Base-by-base conservation (phyloP, 2,797 vertebrate species). In the Rhabdomys pumilio region DNA sequence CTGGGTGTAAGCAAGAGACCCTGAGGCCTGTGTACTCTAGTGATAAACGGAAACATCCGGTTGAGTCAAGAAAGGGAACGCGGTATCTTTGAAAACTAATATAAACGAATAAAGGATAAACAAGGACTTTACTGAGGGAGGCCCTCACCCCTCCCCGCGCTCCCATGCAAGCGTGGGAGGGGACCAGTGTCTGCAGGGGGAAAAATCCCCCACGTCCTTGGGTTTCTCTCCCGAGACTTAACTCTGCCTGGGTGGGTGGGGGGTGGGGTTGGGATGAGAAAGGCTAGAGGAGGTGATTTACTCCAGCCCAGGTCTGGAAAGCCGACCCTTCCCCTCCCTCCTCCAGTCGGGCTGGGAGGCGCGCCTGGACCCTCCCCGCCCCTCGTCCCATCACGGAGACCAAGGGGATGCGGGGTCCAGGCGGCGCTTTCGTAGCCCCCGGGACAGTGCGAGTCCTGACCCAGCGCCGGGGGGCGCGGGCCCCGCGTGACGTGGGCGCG, bases 401-500 rank as follows among this genome's bases (percentile, higher is more conserved):
- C 34, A 17, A 9, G 14, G 20, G 65, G 92, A 38, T 19, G 44
- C n/a, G 3, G 89, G 67, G 50, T n/a, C 20, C 20, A 50, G 59
- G 44, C 24, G 4, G 5, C 26, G 88, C 76, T 81, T 2, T 82
- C 0, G 8, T 0, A 61, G 59, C 31, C 75, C 73, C 34, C 1
- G 20, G 17, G 44, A 24, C 47, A 3, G 50, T 31, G n/a, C 1
- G 59, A 65, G 34, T 41, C 80, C 77, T 8, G 93, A 81, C 72
- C 55, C 38, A 10, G 80, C 63, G 75, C 3, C 55, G 22, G 63
- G 44, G 65, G 65, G 72, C 57, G 59, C 79, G 15, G 34, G 85
- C 84, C 94, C 69, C 84, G 92, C 69, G 76, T 97, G 97, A 97
- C 97, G 97, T 97, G 97, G 95, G 96, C 94, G 94, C 93, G 61